Evolutionary conservation across 2,888 invertebrate genomes (phyloP).

Genomic region (Luperina testacea): DNA sequence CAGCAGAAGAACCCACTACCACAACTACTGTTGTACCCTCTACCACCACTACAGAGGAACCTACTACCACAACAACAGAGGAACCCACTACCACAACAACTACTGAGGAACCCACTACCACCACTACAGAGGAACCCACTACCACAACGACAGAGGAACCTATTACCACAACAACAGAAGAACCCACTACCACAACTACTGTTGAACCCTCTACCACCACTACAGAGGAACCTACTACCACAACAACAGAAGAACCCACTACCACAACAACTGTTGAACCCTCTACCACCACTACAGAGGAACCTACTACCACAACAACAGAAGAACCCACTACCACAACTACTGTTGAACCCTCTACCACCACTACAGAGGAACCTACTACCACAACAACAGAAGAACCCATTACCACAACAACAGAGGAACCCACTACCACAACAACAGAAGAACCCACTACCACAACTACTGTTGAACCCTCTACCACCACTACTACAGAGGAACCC

Average conservation of each 20-base stretch:
- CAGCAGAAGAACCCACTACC: background rate
- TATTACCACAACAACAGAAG: slow-evolving; percentile 1
- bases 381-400: background rate
- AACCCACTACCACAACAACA: slow-evolving; percentile 1
- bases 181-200: background rate
- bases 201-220: background rate
- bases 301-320: background rate
- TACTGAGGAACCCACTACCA: too few relatives aligned
- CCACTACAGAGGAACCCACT: background rate
- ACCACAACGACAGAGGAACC: background rate
- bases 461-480: background rate
- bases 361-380: slow-evolving; percentile 5
- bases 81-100: background rate
- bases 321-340: slow-evolving; percentile 8
- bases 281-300: background rate
- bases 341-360: background rate
- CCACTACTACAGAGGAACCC: background rate
- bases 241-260: background rate
- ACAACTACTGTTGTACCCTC: background rate
- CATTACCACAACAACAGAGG: background rate
- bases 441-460: background rate
- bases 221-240: background rate
- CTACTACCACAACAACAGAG: background rate
- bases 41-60: background rate
- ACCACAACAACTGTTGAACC: background rate